A percentile compares a stretch with the other conserved stretches of the same genome.
phyloP scores from a whole-genome alignment of 2,888 invertebrate species.

The Steinernema hermaphroditum region DNA sequence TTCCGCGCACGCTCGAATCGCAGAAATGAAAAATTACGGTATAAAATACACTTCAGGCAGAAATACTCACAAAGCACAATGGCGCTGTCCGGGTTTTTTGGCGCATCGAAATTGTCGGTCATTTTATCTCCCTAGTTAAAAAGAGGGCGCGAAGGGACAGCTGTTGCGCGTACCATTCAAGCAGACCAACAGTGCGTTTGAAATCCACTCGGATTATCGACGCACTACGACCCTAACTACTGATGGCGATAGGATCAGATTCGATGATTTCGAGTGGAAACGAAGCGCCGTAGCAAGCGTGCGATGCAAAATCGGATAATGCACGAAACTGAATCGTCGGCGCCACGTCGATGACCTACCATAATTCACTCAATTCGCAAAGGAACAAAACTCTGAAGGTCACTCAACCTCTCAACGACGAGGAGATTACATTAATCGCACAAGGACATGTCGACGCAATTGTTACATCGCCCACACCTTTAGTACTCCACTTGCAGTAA shows the following conservation, averaged over 20 bases:
- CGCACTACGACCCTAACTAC: constrained; percentile 6
- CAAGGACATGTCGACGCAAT: constrained; percentile 21
- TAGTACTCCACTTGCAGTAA: not conserved
- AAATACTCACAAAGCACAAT: not conserved
- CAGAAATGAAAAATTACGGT: not conserved
- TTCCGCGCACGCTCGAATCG: too few relatives aligned
- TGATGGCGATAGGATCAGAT: not conserved
- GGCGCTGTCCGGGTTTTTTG: not conserved
- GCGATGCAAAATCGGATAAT: constrained; percentile 22
- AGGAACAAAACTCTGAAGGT: constrained; percentile 14
- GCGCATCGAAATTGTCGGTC: not conserved
- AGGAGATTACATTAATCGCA: constrained; percentile 24
- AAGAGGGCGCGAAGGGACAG: not conserved
- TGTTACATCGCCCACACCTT: not conserved
- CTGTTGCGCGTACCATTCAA: constrained; percentile 9
- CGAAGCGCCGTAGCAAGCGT: not conserved
- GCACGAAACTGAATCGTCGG: constrained; percentile 5
- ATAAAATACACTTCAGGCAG: not conserved
- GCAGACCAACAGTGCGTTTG: not conserved
- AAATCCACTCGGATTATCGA: constrained; percentile 23
- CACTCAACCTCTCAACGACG: not conserved
- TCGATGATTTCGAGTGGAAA: not conserved
- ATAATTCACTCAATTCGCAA: not conserved
- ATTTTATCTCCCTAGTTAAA: constrained; percentile 1
- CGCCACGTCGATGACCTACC: not conserved